phyloP scores from a whole-genome alignment of 2,888 invertebrate species.

The Drosophila melanosoma region DNA sequence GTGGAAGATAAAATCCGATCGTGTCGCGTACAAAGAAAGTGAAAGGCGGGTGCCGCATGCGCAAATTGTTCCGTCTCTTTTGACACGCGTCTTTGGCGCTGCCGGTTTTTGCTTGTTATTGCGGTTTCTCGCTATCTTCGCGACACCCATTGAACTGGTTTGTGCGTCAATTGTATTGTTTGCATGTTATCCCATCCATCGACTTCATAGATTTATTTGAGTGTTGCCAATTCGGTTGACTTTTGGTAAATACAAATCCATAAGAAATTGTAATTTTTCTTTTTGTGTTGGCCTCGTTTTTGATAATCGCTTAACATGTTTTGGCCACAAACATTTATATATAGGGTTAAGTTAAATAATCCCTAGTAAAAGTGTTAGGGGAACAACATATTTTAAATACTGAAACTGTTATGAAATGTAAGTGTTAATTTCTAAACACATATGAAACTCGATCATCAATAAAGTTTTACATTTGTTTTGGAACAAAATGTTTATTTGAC shows the following conservation, averaged over 20 bases:
- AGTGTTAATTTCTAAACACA: neutral
- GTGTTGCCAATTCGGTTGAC: neutral
- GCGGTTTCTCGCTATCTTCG: neutral
- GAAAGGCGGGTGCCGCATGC: conserved; percentile 48
- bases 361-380: neutral
- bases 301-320: neutral
- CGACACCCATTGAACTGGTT: neutral
- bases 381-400: neutral
- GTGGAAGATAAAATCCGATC: neutral
- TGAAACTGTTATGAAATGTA: neutral
- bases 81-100: conserved; percentile 39
- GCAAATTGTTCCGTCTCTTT: conserved; percentile 43
- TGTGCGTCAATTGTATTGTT: neutral
- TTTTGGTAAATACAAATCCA: neutral
- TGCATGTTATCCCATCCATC: neutral
- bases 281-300: neutral
- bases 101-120: conserved; percentile 3
- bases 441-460: neutral
- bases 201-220: neutral
- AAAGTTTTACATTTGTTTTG: neutral
- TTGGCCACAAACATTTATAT: neutral
- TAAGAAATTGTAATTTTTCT: neutral
- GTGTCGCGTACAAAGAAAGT: conserved; percentile 47
- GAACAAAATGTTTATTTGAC: neutral
- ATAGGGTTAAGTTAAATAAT: neutral